These are phyloP conservation scores for Diloba caeruleocephala DNA, from an alignment of 2,888 invertebrate genomes.

Conservation along the genomic window DNA sequence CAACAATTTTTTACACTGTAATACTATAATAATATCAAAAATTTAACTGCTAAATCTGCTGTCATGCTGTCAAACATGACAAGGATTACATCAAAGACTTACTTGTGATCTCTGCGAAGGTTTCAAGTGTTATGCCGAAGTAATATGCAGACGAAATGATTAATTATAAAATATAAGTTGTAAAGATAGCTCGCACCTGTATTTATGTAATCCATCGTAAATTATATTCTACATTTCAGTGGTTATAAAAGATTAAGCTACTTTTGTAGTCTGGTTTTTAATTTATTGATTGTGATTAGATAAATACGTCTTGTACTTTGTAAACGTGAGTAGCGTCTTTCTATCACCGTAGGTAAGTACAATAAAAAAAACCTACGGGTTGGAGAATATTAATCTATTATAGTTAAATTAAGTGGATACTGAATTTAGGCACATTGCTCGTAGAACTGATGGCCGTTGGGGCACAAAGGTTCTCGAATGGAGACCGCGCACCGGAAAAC, in stretches of 20 bases:
- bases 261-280: conserved; percentile 11
- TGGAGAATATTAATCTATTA: too few relatives aligned
- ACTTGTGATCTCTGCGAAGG: conserved; percentile 62
- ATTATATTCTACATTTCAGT: conserved; percentile 27
- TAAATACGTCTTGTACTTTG: too few relatives aligned
- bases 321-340: too few relatives aligned
- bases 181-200: conserved; percentile 29
- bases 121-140: conserved; percentile 54
- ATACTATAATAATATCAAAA: conserved; percentile 6
- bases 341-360: too few relatives aligned
- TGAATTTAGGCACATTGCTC: too few relatives aligned
- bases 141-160: conserved; percentile 25
- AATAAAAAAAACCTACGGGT: too few relatives aligned
- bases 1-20: conserved; percentile 10
- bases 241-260: conserved; percentile 41
- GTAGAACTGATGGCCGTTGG: too few relatives aligned
- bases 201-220: conserved; percentile 39
- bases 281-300: conserved; percentile 12
- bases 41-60: conserved; percentile 11
- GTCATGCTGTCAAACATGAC: conserved; percentile 11
- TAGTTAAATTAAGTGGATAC: too few relatives aligned
- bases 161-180: conserved; percentile 40
- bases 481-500: too few relatives aligned
- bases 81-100: conserved; percentile 31
- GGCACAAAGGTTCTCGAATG: too few relatives aligned